Evolutionary conservation across 2,797 vertebrate species (phyloP).

Genomic region (Girardinus metallicus): DNA sequence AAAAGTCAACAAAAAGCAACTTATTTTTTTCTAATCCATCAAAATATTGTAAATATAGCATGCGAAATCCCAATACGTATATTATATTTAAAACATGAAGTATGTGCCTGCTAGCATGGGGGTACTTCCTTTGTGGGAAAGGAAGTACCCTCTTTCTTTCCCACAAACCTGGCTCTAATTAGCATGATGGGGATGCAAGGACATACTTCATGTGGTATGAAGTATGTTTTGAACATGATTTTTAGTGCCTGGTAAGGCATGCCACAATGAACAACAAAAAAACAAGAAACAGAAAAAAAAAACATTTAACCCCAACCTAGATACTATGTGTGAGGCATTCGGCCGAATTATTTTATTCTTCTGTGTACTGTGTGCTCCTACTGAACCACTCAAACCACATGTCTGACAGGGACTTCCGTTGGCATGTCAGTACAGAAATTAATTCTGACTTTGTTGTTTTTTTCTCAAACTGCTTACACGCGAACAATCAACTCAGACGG

Average conservation of each 20-base stretch:
- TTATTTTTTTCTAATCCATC: background rate
- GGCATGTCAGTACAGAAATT: slow-evolving; percentile 22
- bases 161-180: too few relatives aligned
- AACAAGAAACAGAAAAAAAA: background rate
- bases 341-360: background rate
- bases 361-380: background rate
- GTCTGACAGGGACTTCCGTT: slow-evolving; percentile 17
- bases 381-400: slow-evolving; percentile 6
- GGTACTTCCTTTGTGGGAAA: too few relatives aligned
- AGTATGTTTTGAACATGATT: background rate
- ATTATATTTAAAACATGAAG: background rate
- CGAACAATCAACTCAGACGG: slow-evolving; percentile 53
- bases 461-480: slow-evolving; percentile 38
- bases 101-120: too few relatives aligned
- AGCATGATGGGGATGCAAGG: too few relatives aligned
- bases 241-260: background rate
- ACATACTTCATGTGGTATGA: background rate
- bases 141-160: too few relatives aligned
- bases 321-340: background rate
- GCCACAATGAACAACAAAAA: background rate
- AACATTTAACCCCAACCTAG: background rate
- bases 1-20: background rate
- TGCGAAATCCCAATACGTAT: background rate
- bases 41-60: background rate
- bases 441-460: slow-evolving; percentile 21